Conservation (phyloP, 2,113 vertebrate species). For the Octodon degus region DNA sequence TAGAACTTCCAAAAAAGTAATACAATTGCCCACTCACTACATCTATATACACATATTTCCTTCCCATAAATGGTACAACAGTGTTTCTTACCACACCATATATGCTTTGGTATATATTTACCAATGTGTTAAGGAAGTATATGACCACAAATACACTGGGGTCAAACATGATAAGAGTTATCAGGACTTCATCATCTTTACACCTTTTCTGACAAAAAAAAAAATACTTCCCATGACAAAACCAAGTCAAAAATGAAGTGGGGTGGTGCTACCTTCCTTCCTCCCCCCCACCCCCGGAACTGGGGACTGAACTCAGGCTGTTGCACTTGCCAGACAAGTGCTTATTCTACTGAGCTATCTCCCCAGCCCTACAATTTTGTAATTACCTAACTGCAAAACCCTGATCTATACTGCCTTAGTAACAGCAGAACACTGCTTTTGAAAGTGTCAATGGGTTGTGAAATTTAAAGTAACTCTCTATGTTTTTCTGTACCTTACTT, state of each 20-base stretch:
- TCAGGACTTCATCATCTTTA: conserved; percentile 67
- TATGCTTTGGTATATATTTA: conserved; percentile 52
- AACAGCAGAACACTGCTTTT: conserved; percentile 10
- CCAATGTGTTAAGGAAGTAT: conserved; percentile 61
- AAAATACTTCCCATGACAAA: conserved; percentile 34
- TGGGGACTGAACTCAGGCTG: no score
- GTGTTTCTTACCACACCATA: not conserved
- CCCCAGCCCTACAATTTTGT: not conserved
- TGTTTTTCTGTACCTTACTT: conserved; percentile 34
- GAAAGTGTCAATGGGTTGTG: not conserved
- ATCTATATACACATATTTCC: conserved; percentile 50
- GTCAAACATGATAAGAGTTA: conserved; percentile 47
- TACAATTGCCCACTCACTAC: conserved; percentile 33
- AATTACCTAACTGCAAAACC: not conserved
- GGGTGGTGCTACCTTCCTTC: not conserved
- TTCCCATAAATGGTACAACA: conserved; percentile 39
- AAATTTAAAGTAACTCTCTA: conserved; percentile 35
- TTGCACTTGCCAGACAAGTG: no score
- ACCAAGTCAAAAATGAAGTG: conserved; percentile 20
- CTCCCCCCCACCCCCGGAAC: no score
- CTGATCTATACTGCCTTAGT: not conserved
- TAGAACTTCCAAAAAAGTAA: conserved; percentile 52
- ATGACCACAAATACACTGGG: conserved; percentile 68
- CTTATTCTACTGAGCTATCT: no score
- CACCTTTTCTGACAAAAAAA: conserved; percentile 77